Evolutionary conservation across 2,888 invertebrate genomes (phyloP).

Genomic region (Sycophila texana): DNA sequence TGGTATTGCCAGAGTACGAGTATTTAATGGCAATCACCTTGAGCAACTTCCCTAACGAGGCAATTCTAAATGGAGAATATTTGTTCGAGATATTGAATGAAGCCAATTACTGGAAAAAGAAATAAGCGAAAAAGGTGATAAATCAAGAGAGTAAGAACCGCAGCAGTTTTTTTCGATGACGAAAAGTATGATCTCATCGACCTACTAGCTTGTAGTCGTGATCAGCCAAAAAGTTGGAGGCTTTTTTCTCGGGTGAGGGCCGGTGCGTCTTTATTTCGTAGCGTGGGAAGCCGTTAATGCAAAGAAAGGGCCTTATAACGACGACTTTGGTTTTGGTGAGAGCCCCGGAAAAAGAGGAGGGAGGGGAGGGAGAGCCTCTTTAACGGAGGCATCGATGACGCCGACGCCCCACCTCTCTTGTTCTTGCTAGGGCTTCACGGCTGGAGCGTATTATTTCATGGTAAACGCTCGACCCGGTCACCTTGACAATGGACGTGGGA

Average conservation of each 20-base stretch:
- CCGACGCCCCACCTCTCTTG: constrained; percentile 46
- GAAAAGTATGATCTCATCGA: constrained; percentile 29
- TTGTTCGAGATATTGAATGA: neutral
- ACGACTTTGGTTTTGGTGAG: constrained; percentile 19
- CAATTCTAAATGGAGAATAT: no score
- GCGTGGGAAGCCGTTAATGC: constrained; percentile 55
- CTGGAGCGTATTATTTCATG: constrained; percentile 66
- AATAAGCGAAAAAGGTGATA: constrained; percentile 18
- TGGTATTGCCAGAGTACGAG: no score
- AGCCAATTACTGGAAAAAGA: neutral
- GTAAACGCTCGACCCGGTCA: constrained; percentile 64
- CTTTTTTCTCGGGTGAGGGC: constrained; percentile 37
- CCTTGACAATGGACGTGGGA: constrained; percentile 73
- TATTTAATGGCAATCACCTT: no score
- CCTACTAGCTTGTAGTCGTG: constrained; percentile 46
- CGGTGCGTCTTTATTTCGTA: constrained; percentile 38
- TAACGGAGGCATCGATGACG: constrained; percentile 38
- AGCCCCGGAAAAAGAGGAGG: constrained; percentile 36
- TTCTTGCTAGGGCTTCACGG: constrained; percentile 51
- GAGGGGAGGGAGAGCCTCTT: constrained; percentile 24
- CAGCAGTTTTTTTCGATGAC: constrained; percentile 29
- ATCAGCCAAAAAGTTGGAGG: constrained; percentile 45
- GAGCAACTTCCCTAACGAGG: no score
- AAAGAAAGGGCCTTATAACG: constrained; percentile 44
- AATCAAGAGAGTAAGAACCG: constrained; percentile 28